Conservation (phyloP, 1,140 invertebrate genomes). For the Hesperophylax magnus region DNA sequence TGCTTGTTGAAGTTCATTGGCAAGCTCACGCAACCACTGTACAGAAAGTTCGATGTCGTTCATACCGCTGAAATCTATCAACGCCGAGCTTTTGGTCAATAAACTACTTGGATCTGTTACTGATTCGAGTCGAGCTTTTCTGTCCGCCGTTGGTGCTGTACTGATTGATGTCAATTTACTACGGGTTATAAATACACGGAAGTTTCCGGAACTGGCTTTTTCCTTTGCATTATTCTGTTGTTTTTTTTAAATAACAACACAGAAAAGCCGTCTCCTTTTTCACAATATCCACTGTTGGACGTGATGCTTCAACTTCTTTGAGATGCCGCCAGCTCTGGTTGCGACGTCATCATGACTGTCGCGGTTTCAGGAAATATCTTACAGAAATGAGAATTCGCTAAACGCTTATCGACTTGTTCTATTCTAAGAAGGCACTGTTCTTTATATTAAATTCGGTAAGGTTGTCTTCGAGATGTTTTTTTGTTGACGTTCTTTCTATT, state of each 20-base stretch:
- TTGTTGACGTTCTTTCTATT: not conserved
- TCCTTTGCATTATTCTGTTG: slow-evolving; percentile 1
- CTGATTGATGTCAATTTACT: slow-evolving; percentile 30
- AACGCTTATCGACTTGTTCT: slow-evolving; percentile 14
- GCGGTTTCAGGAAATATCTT: slow-evolving; percentile 6
- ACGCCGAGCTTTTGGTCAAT: not conserved
- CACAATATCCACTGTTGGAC: not conserved
- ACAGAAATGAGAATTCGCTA: slow-evolving; percentile 8
- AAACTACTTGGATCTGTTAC: no score
- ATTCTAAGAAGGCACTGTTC: not conserved
- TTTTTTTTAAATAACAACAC: slow-evolving; percentile 18
- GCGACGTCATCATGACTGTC: slow-evolving; percentile 6
- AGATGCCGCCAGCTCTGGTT: slow-evolving; percentile 4
- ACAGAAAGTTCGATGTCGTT: no score
- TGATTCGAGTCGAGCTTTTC: not conserved
- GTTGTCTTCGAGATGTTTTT: not conserved
- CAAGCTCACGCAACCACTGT: no score
- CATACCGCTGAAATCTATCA: not conserved
- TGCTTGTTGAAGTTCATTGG: no score
- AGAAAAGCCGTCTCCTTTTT: slow-evolving; percentile 11
- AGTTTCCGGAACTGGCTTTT: slow-evolving; percentile 8
- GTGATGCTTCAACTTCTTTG: not conserved
- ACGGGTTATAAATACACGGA: slow-evolving; percentile 15
- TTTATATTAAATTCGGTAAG: not conserved
- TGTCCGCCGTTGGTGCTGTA: slow-evolving; percentile 1